Evolutionary conservation across 2,113 vertebrate species (phyloP), one percentile per base, ranked within the genome.

Genomic region (Dasyornis broadbenti): DNA sequence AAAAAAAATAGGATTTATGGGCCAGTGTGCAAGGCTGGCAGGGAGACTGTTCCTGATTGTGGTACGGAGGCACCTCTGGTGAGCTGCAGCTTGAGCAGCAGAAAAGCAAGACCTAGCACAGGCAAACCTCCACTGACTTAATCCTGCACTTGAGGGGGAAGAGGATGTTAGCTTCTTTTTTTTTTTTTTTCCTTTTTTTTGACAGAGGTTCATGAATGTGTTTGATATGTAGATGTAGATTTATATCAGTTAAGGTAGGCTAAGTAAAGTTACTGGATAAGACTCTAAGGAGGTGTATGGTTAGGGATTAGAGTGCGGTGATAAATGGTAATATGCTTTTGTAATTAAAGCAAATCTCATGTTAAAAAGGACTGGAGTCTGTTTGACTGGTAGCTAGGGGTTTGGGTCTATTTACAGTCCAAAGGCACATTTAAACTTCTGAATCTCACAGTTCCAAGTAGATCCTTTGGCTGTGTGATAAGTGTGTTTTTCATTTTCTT

Each of bases 161-260:
- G 2, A 13, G 35, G 12, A 12, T n/a, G 11, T 49, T 86, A 89
- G 42, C 47, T 4, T 39, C 15, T 7, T 19, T 19, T 45, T 33
- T 27, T 24, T 68, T 50, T 64, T 73, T 13, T 4, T 2, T 7
- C 26, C 35, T 17, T 7, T 49, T 64, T 66, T 52, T 40, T n/a
- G 7, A 66, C 35, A 63, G 56, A 50, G 5, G 15, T 81, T 97
- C 86, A 94, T 87, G 79, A 91, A 91, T 92, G 87, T 82, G 76
- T 95, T 97, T 95, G 90, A 96, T 92, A 92, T 96, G 92, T 52
- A 95, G 86, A 97, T 96, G 72, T 61, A 94, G 95, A 90, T 92
- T 97, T 94, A 13, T 91, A 92, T 94, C 90, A 57, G 72, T 82
- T 78, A 90, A 81, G 40, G 75, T 45, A 73, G 82, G 66, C 90